These are phyloP conservation scores for Symphodus melops DNA, from an alignment of 2,113 vertebrate genomes.

Conservation along the genomic window DNA sequence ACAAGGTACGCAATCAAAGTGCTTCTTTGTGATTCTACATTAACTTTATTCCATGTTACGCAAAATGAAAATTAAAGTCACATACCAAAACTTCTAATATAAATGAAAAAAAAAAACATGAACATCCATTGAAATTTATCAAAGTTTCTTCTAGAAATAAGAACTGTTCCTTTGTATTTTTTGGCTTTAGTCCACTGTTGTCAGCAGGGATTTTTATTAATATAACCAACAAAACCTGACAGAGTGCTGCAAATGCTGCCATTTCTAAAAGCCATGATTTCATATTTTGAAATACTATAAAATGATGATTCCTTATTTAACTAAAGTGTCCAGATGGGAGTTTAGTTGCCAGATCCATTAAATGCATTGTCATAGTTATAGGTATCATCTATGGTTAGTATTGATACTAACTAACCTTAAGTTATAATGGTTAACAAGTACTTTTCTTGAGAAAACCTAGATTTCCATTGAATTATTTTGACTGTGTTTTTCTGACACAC, in stretches of 20 bases:
- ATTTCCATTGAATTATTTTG: neutral
- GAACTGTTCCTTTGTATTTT: conserved; percentile 33
- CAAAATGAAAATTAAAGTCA: conserved; percentile 46
- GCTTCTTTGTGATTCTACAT: conserved; percentile 34
- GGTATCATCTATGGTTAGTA: neutral
- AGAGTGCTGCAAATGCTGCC: neutral
- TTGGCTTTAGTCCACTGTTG: conserved; percentile 56
- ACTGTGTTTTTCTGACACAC: neutral
- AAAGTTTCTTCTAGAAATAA: conserved; percentile 19
- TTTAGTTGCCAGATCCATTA: neutral
- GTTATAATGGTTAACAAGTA: neutral
- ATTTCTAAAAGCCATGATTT: conserved; percentile 38
- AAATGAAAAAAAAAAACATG: conserved; percentile 11
- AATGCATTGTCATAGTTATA: neutral
- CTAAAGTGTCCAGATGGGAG: neutral
- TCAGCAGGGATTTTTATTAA: conserved; percentile 29
- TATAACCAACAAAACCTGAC: conserved; percentile 31
- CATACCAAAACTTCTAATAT: conserved; percentile 32
- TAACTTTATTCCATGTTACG: conserved; percentile 62
- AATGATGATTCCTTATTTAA: conserved; percentile 1
- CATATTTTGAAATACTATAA: conserved; percentile 5
- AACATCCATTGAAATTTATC: conserved; percentile 23
- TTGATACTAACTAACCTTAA: neutral
- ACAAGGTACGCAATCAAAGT: conserved; percentile 43
- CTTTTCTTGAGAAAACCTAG: neutral